Conservation (phyloP, 2,888 invertebrate species). For the Subacronicta megacephala region DNA sequence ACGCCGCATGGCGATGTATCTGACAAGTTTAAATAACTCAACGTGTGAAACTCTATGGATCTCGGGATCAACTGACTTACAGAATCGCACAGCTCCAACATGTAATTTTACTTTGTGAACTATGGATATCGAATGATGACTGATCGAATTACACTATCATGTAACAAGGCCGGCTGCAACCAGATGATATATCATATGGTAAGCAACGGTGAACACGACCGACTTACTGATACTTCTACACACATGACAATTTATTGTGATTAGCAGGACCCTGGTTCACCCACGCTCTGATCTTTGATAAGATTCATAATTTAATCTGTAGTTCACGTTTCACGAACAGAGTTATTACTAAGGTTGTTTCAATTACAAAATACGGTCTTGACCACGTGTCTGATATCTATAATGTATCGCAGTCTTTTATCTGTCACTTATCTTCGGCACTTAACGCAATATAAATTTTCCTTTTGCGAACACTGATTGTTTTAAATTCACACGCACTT, state of each 20-base stretch:
- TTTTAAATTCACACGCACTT: slow-evolving; percentile 51
- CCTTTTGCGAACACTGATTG: slow-evolving; percentile 53
- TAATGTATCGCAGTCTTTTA: slow-evolving; percentile 29
- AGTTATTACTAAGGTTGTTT: slow-evolving; percentile 32
- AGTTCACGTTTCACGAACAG: slow-evolving; percentile 59
- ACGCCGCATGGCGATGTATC: slow-evolving; percentile 72
- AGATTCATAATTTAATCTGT: slow-evolving; percentile 64
- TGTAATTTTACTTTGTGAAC: slow-evolving; percentile 75
- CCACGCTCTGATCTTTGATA: slow-evolving; percentile 69
- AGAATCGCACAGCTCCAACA: slow-evolving; percentile 66
- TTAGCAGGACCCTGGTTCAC: slow-evolving; percentile 61
- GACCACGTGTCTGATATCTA: slow-evolving; percentile 20
- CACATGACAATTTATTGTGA: slow-evolving; percentile 62
- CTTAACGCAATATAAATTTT: slow-evolving; percentile 36
- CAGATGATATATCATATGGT: slow-evolving; percentile 85
- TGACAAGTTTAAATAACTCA: slow-evolving; percentile 40
- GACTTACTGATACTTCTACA: slow-evolving; percentile 66
- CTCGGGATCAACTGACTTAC: slow-evolving; percentile 71
- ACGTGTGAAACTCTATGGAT: slow-evolving; percentile 73
- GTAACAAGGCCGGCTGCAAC: slow-evolving; percentile 80
- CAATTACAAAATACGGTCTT: slow-evolving; percentile 24
- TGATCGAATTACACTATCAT: slow-evolving; percentile 81
- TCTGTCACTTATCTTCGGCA: slow-evolving; percentile 50
- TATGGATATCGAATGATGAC: slow-evolving; percentile 76
- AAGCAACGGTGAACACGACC: slow-evolving; percentile 82